Base-by-base conservation (phyloP, 2,888 invertebrate genomes). In the Patella pellucida region DNA sequence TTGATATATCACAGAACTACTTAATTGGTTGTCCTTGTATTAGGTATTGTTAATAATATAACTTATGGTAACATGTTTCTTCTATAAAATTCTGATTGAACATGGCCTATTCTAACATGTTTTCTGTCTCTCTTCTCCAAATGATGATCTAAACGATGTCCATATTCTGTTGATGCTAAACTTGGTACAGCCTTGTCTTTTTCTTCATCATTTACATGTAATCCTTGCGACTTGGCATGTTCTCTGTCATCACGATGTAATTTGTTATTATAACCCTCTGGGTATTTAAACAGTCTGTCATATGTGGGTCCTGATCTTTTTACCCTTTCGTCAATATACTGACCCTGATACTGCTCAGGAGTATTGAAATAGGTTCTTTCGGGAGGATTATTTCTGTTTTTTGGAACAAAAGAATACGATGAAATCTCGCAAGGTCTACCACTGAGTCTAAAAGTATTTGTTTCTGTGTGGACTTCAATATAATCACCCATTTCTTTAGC, bases 51-150 rank as follows among this genome's bases (percentile, higher is more conserved):
- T 41, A 41, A 7, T 41, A 41, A 9, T 9, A 41, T 1, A 41
- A 41, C 41, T 62, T 62, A 74, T 54, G 78, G 76, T 52, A 86
- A 84, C 72, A 86, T 88, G 82, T 88, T 90, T 56, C 89, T 80
- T 76, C 90, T 79, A 79, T 86, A 91, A 75, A 91, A 91, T 75
- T 91, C 90, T 5, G 85, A 78, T 75, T 85, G 80, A 5, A 91
- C 89, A 75, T 83, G 83, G 3, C 85, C 90, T 56, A 90, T 86
- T 41, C 90, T 82, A 16, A 88, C 89, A 83, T 90, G 89, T 51
- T 86, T 80, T 76, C 90, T 82, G 71, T 88, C 88, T 31, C 86
- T 87, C 31, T 84, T 81, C 73, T 91, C 91, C 9, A 83, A 69
- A 51, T 81, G 78, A 68, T 81, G 79, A 9, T 84, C 62, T 23